Evolutionary conservation across 1,140 invertebrate species (phyloP).

Genomic region (Laodelphax striatellus): DNA sequence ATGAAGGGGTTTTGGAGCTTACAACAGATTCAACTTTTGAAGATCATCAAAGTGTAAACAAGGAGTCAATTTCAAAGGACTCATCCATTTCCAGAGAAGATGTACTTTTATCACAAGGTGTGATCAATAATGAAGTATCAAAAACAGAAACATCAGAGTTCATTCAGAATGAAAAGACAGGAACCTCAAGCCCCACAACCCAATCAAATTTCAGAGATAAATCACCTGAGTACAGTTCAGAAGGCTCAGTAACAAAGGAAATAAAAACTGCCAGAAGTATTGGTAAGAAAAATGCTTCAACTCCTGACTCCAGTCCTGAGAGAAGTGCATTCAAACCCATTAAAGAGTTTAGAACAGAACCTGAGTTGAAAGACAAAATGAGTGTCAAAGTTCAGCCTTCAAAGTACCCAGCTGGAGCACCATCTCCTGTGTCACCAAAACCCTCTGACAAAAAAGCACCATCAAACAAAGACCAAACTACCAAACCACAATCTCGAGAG

Average conservation of each 20-base stretch:
- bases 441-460: slow-evolving; percentile 20
- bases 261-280: slow-evolving; percentile 9
- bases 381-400: slow-evolving; percentile 7
- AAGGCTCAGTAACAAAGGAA: slow-evolving; percentile 27
- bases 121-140: slow-evolving; percentile 9
- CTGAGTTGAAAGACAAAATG: slow-evolving; percentile 14
- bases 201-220: slow-evolving; percentile 18
- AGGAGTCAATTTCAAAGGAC: no score
- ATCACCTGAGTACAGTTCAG: slow-evolving; percentile 28
- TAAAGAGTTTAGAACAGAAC: slow-evolving; percentile 21
- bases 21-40: no score
- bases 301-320: slow-evolving; percentile 24
- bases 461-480: background rate
- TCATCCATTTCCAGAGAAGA: no score
- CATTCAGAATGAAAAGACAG: background rate
- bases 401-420: background rate
- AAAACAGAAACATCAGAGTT: slow-evolving; percentile 7
- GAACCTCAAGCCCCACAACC: background rate
- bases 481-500: background rate
- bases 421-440: slow-evolving; percentile 14
- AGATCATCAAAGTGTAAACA: no score
- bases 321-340: slow-evolving; percentile 26
- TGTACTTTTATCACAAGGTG: no score
- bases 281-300: slow-evolving; percentile 5
- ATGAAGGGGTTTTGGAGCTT: no score